phyloP scores from a whole-genome alignment of 2,113 vertebrate species.

The Alces alces region DNA sequence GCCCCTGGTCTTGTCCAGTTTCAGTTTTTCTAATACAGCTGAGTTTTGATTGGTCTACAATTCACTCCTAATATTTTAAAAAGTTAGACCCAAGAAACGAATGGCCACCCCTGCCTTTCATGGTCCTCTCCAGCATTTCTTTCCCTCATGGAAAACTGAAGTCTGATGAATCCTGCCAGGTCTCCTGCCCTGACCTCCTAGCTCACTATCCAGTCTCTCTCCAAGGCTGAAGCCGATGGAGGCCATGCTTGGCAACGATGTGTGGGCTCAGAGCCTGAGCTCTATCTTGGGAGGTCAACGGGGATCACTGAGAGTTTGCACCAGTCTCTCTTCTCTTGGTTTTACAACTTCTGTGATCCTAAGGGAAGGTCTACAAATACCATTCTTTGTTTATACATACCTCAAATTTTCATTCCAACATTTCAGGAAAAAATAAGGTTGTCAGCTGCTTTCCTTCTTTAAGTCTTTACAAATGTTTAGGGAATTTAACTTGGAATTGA shows the following conservation, averaged over 20 bases:
- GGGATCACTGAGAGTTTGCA: not conserved
- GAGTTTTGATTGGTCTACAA: not conserved
- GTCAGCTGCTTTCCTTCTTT: not conserved
- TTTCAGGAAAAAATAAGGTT: not conserved
- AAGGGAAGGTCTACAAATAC: not conserved
- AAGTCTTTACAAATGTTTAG: not conserved
- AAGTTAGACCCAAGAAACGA: not conserved
- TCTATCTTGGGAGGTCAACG: not conserved
- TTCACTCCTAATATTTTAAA: not conserved
- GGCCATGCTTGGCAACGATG: fast-evolving
- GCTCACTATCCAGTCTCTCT: not conserved
- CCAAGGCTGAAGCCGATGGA: not conserved
- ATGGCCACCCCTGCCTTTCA: not conserved
- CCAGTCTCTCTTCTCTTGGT: not conserved
- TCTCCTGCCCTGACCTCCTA: not conserved
- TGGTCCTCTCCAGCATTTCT: not conserved
- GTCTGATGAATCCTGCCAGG: not conserved
- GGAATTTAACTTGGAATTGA: not conserved
- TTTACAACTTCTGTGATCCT: not conserved
- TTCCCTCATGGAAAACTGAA: not conserved
- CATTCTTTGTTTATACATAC: not conserved
- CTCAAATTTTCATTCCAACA: not conserved
- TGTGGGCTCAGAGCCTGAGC: no score
- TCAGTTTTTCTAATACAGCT: not conserved
- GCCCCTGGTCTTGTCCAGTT: not conserved